phyloP scores from a whole-genome alignment of 2,888 invertebrate species.

The Scotopteryx bipunctaria region DNA sequence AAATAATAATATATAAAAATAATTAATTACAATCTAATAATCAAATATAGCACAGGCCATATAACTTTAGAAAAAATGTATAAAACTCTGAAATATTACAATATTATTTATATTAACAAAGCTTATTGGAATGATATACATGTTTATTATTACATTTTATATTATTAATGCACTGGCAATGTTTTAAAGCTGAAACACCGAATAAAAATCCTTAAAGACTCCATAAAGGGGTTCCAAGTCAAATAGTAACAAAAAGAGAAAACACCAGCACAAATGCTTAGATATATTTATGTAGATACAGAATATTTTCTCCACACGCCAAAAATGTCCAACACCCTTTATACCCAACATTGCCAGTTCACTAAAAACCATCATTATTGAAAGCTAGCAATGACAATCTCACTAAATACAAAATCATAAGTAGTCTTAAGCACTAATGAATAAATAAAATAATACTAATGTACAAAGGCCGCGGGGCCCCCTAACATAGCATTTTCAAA shows the following conservation, averaged over 20 bases:
- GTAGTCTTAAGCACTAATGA: constrained; percentile 69
- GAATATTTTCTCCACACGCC: not conserved
- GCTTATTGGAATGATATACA: constrained; percentile 38
- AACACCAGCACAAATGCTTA: too few relatives aligned
- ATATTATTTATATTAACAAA: constrained; percentile 30
- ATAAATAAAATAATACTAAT: constrained; percentile 82
- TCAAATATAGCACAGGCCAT: constrained; percentile 33
- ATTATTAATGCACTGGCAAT: constrained; percentile 22
- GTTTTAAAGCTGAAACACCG: not conserved
- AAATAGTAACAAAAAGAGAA: too few relatives aligned
- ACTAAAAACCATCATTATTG: constrained; percentile 40
- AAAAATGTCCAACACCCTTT: not conserved
- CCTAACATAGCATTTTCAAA: constrained; percentile 18
- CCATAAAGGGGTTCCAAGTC: too few relatives aligned
- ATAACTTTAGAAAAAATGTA: constrained; percentile 29
- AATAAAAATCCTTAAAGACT: too few relatives aligned
- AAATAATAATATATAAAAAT: constrained; percentile 27
- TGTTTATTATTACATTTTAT: constrained; percentile 15
- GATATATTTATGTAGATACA: too few relatives aligned
- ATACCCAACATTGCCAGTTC: constrained; percentile 27
- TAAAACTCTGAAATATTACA: constrained; percentile 32
- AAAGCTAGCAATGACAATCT: constrained; percentile 65
- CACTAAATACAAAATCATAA: constrained; percentile 68
- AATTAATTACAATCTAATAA: constrained; percentile 30
- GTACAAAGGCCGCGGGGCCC: constrained; percentile 57